Base-by-base conservation (phyloP, 2,113 vertebrate genomes). In the Saccopteryx bilineata region DNA sequence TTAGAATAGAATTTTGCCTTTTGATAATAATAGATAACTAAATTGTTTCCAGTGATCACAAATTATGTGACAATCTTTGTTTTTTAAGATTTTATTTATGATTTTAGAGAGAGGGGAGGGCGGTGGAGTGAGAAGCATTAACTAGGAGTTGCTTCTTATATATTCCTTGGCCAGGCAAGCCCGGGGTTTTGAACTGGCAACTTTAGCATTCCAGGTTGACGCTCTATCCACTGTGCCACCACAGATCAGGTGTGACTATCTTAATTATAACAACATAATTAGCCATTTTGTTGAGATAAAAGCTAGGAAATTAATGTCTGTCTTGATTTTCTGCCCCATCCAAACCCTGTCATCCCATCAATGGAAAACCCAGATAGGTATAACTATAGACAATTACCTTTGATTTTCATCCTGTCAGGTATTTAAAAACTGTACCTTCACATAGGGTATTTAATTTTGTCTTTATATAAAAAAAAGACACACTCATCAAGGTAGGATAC, bases 1-100 rank as follows among this genome's bases (percentile, higher is more conserved):
- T 96, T 85, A 85, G 79, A 89, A 65, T 78, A 87, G 46, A 88
- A 56, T 50, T 58, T 65, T 54, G 18, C 50, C 52, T 74, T 46
- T 88, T 76, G 54, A 48, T 83, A 75, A 87, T 63, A 72, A 81
- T 33, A 31, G 3, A 21, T 65, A 15, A 56, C 61, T 75, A 31
- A 15, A 68, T 71, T 68, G 31, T 82, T 31, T 88, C 54, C 46
- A 68, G 11, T 60, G 61, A 76, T 52, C 21, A 1, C 19, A 75
- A 92, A 68, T 82, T 87, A 76, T 61, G 18, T 69, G n/a, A 92
- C 66, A 61, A 52, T 71, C 46, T 61, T 14, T 39, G 39, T 39
- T 39, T 39, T 39, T 39, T 39, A 39, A 39, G 39, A 39, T 39
- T 39, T 39, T 39, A 39, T 39, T 39, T 39, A 39, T 39, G 39